A percentile compares a stretch with the other conserved stretches of the same genome.
These are phyloP conservation scores for Lophura nycthemera DNA, from an alignment of 2,113 vertebrate species.

Conservation along the genomic window DNA sequence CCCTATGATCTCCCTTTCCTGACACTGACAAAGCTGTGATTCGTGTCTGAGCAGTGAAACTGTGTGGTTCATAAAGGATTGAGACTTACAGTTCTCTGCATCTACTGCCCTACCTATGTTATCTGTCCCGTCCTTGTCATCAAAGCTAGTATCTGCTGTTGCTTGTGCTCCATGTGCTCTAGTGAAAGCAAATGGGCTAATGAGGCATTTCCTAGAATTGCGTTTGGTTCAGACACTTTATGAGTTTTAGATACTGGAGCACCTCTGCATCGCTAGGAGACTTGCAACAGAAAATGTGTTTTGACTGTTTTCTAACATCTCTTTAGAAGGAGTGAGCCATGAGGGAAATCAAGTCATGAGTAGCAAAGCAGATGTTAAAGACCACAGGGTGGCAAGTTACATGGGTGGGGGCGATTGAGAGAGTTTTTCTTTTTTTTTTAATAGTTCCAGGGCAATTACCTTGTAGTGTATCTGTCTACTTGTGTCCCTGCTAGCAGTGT, in stretches of 20 bases:
- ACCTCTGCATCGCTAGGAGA: neutral
- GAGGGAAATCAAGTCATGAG: neutral
- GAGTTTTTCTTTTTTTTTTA: neutral
- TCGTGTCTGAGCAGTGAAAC: neutral
- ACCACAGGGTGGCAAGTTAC: neutral
- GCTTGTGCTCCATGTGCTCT: rapidly evolving
- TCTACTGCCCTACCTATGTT: neutral
- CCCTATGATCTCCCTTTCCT: neutral
- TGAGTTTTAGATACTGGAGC: neutral
- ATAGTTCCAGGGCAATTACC: neutral
- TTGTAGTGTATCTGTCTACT: neutral
- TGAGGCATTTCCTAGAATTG: neutral
- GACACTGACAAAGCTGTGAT: neutral
- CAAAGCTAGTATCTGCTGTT: neutral
- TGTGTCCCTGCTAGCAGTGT: neutral
- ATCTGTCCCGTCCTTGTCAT: neutral
- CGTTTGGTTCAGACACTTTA: neutral
- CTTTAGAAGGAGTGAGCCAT: neutral
- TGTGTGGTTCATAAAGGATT: neutral
- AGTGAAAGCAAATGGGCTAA: neutral
- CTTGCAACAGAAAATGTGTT: neutral
- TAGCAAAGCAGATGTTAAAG: neutral
- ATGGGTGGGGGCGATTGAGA: neutral
- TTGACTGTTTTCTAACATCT: neutral
- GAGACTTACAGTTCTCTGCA: neutral